These are phyloP conservation scores for Empidonax alnorum DNA, from an alignment of 2,113 vertebrate species.

Conservation along the genomic window DNA sequence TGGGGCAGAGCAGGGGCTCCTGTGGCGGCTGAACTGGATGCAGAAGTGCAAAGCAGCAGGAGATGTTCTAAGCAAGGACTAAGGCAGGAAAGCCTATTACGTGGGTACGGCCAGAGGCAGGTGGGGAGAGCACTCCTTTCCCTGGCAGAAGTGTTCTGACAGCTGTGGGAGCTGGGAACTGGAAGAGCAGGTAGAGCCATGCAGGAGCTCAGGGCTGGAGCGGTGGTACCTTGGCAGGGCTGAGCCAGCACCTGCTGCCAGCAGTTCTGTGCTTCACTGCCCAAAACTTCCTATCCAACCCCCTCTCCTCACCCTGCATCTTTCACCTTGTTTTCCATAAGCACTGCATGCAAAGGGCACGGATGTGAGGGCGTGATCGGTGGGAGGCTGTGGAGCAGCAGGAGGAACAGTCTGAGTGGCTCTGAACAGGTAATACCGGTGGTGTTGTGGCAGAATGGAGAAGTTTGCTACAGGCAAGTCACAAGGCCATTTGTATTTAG, in stretches of 20 bases:
- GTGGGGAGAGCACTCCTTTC: background rate
- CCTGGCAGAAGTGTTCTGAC: background rate
- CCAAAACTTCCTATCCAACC: background rate
- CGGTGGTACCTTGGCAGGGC: background rate
- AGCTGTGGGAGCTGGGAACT: conserved; percentile 6
- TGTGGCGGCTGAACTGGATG: fast-evolving
- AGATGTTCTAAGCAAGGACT: background rate
- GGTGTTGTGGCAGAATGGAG: background rate
- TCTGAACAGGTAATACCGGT: background rate
- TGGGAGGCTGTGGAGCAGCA: conserved; percentile 18
- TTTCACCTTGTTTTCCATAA: background rate
- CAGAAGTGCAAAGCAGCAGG: background rate
- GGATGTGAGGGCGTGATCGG: background rate
- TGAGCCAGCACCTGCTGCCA: background rate
- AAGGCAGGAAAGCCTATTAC: background rate
- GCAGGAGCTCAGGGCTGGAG: background rate
- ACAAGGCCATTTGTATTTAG: background rate
- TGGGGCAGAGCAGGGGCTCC: background rate
- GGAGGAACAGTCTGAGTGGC: background rate
- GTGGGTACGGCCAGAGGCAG: background rate
- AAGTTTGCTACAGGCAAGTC: conserved; percentile 4
- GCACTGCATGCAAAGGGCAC: fast-evolving
- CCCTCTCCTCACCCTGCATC: background rate
- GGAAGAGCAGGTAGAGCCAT: background rate
- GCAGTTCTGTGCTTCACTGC: background rate